These are phyloP conservation scores for Spizaetus ornatus DNA, from an alignment of 2,113 vertebrate genomes.

Conservation along the genomic window DNA sequence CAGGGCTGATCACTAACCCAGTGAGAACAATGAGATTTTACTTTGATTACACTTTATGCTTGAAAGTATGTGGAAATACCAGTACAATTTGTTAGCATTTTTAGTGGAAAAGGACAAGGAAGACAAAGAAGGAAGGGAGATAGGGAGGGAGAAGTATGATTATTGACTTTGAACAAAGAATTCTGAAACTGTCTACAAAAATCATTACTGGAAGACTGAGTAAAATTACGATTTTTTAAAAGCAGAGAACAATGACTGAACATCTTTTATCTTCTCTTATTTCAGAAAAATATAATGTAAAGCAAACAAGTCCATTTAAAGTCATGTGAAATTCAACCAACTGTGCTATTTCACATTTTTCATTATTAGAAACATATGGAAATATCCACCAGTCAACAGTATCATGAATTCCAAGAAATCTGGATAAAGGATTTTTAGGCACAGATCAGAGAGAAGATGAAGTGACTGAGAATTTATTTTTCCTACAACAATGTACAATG, in stretches of 20 bases:
- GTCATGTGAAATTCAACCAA: background rate
- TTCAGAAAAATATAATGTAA: background rate
- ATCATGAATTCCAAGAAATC: background rate
- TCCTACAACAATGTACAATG: background rate
- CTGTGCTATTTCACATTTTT: background rate
- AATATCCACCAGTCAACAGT: background rate
- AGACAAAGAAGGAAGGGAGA: background rate
- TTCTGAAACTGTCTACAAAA: background rate
- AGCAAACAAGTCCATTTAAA: background rate
- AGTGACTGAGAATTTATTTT: background rate
- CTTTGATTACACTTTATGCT: background rate
- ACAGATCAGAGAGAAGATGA: background rate
- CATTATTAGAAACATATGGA: background rate
- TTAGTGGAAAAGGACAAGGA: background rate
- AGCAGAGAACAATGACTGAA: background rate
- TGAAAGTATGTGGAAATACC: background rate
- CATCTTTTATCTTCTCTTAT: background rate
- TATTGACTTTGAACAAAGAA: background rate
- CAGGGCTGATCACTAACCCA: background rate
- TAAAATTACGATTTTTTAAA: background rate
- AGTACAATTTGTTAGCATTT: background rate
- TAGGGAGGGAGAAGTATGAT: accelerated
- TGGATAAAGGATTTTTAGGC: background rate
- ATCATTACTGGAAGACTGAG: background rate
- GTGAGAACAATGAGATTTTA: background rate